Base-by-base conservation (phyloP, 2,888 invertebrate species). In the Cataglyphis altisquamis region DNA sequence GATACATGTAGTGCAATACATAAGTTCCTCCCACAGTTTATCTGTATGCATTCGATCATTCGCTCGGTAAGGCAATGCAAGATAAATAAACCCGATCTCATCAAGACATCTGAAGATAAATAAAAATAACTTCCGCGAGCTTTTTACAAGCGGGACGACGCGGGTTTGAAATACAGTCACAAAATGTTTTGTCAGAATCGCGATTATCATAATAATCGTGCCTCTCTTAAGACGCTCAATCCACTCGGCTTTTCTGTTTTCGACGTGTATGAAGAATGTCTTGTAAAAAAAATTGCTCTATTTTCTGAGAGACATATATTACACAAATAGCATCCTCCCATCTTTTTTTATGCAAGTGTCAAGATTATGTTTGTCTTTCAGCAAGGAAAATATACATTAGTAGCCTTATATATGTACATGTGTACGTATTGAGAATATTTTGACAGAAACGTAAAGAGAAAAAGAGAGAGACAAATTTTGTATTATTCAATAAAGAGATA, bases 101-200 rank as follows among this genome's bases (percentile, higher is more conserved):
- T 48, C 80, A 86, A 74, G 77, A 70, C 63, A 64, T 21, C 68
- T 21, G 74, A 84, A 8, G 3, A 86, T 67, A 87, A 89, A 86
- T 84, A 55, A 75, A 57, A 60, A 81, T 39, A 80, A 67, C 68
- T 15, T 29, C 15, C 29, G n/a, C 10, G 41, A 39, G 72, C 78
- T 73, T 52, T 52, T 80, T 77, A 36, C 18, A 21, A 88, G 10
- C 45, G 25, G 25, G 25, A 39, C 10, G n/a, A 9, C 15, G 8
- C 36, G 25, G n/a, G n/a, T 45, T 45, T 60, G 62, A 67, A 3
- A 64, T 48, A n/a, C 36, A 62, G 6, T 66, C 70, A 32, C 18
- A n/a, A 60, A 63, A 77, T 82, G 29, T 70, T 62, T 70, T 52
- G 45, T 15, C 29, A 67, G 29, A 64, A 36, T 45, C 57, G 32